Evolutionary conservation across 2,797 vertebrate species (phyloP), one percentile per base, ranked within the genome.

Genomic region (Poecile montanus): DNA sequence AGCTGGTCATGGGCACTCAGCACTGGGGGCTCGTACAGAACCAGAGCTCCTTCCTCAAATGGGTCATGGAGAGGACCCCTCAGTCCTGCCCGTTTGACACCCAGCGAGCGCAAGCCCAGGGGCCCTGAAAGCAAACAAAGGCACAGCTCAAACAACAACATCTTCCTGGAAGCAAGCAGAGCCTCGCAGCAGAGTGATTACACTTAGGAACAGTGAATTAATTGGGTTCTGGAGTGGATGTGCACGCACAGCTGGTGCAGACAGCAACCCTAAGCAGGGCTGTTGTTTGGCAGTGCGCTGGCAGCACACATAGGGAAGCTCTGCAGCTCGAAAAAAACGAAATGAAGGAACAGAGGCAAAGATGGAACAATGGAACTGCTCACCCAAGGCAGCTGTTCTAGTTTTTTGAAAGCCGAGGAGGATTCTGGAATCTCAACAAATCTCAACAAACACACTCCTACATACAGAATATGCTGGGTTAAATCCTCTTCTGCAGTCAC

Each of bases 41-140:
- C 98, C 97, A 99, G 96, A 61, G 99, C 99, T 66, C 98, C 99
- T 85, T 99, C 99, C 88, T 99, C 98, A 91, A 99, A 98, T 1
- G 99, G 99, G 94, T 99, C 99, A 40, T 99, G 99, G n/a, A 99
- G 98, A 3, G 99, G 97, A 78, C 98, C 98, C 84, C 99, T 98
- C 40, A 99, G 95, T n/a, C 99, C 99, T 10, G 98, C 97, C 63
- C 98, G 98, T 95, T 98, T 99, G 77, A 99, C 97, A 47, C 99
- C 99, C 85, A 99, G 97, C 0, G 98, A 98, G 40, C 98, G 98
- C 58, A 98, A 96, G 74, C 99, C 99, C 91, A 99, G 96, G 1
- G 98, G 95, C 30, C 99, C 99, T 99, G 96, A 77, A 97, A 97
- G 74, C 45, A 81, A 97, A 93, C 32, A 85, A 66, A 95, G 48